phyloP scores from a whole-genome alignment of 2,797 vertebrate species.

The Acomys russatus region DNA sequence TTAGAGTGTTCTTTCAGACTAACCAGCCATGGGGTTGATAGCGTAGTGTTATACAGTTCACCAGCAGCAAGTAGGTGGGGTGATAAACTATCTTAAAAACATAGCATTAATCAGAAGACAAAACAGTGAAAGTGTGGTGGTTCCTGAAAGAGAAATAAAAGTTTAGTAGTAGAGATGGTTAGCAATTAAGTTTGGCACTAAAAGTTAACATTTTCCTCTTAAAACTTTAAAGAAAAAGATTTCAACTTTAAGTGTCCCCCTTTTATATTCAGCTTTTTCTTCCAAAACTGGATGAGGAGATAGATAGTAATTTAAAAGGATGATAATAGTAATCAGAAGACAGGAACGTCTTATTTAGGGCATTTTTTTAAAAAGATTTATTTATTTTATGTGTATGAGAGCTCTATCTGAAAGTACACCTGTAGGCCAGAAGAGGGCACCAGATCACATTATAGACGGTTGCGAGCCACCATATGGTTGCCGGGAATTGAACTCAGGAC shows the following conservation, averaged over 20 bases:
- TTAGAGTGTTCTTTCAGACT: slow-evolving; percentile 34
- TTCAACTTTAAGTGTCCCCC: not conserved
- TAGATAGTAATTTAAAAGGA: slow-evolving; percentile 13
- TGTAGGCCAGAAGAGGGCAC: too few species aligned
- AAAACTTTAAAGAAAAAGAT: slow-evolving; percentile 23
- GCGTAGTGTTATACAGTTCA: not conserved
- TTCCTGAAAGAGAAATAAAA: slow-evolving; percentile 31
- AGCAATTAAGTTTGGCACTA: slow-evolving; percentile 34
- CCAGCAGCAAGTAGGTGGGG: not conserved
- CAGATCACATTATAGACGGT: too few species aligned
- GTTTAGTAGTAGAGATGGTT: slow-evolving; percentile 17
- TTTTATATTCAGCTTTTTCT: not conserved
- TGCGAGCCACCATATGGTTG: too few species aligned
- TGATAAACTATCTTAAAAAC: slow-evolving; percentile 37
- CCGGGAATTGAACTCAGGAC: too few species aligned
- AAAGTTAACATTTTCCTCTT: slow-evolving; percentile 32
- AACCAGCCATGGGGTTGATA: not conserved
- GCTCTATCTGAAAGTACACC: too few species aligned
- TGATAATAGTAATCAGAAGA: not conserved
- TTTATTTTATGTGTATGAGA: too few species aligned
- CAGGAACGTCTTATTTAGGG: not conserved
- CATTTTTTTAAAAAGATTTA: not conserved
- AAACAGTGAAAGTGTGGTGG: not conserved
- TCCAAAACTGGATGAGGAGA: not conserved
- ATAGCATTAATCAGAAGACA: not conserved